phyloP scores from a whole-genome alignment of 1,140 invertebrate genomes.

The Coboldia fuscipes region DNA sequence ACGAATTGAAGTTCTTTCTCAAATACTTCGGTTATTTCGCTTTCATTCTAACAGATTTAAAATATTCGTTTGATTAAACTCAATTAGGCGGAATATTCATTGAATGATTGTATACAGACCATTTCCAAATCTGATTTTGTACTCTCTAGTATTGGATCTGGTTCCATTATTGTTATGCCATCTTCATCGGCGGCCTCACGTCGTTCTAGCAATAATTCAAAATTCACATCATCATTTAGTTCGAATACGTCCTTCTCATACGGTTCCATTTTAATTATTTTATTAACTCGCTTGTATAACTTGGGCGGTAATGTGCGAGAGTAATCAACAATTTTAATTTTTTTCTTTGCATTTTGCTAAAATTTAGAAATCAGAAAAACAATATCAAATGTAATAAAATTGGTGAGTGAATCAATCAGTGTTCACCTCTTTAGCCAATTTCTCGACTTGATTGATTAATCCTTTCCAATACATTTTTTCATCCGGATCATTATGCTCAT shows the following conservation, averaged over 20 bases:
- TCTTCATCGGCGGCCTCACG: slow-evolving; percentile 8
- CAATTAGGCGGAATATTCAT: no score
- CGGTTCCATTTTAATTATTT: slow-evolving; percentile 15
- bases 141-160: neutral
- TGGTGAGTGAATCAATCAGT: no score
- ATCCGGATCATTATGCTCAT: neutral
- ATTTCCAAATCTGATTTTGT: neutral
- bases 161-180: neutral
- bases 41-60: slow-evolving; percentile 11
- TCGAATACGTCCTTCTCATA: slow-evolving; percentile 12
- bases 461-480: neutral
- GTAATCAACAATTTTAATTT: no score
- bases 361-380: no score
- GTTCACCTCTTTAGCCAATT: neutral
- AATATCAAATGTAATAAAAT: no score
- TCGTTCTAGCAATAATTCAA: slow-evolving; percentile 7
- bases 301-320: slow-evolving; percentile 11
- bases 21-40: slow-evolving; percentile 15
- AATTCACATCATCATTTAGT: slow-evolving; percentile 12
- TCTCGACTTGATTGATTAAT: neutral
- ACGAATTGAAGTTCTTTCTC: slow-evolving; percentile 13
- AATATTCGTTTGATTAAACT: neutral
- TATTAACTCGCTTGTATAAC: slow-evolving; percentile 10
- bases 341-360: no score
- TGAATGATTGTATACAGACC: no score